Conservation (phyloP, 35 echinoderm and acorn worm genomes). For the Stichopus chloronotus region DNA sequence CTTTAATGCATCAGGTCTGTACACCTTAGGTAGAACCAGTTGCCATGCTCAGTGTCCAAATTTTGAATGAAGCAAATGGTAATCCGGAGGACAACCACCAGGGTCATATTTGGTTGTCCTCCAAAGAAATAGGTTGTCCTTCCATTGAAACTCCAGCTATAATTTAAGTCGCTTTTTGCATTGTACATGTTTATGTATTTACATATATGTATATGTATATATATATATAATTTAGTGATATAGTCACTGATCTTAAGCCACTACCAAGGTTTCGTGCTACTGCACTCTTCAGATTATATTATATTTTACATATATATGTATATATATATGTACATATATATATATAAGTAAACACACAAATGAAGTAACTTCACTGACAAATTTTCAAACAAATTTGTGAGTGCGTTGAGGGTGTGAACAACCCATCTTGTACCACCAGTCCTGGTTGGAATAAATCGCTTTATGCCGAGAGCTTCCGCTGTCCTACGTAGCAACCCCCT, state of each 20-base stretch:
- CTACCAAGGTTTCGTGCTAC: no score
- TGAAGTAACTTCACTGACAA: no score
- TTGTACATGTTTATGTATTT: no score
- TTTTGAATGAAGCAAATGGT: not conserved
- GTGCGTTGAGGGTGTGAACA: constrained; percentile 3
- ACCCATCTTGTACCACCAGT: constrained; percentile 53
- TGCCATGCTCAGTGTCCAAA: not conserved
- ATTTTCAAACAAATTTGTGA: constrained; percentile 29
- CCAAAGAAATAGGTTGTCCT: constrained; percentile 19
- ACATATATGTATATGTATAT: not conserved
- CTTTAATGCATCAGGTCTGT: no score
- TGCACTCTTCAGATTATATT: no score
- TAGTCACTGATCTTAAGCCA: no score
- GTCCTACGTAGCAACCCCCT: constrained; percentile 14
- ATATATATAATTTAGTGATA: no score
- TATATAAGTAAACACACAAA: no score
- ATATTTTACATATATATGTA: no score
- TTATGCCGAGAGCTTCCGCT: constrained; percentile 32
- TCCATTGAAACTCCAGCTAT: not conserved
- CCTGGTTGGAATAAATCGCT: constrained; percentile 39
- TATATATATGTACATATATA: no score
- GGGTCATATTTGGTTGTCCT: not conserved
- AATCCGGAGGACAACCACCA: constrained; percentile 14
- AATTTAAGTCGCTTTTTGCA: not conserved
- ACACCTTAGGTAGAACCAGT: no score